These are phyloP conservation scores for Turritopsis dohrnii DNA, from an alignment of 30 jellyfish, hydroid and myxozoan genomes.

Conservation along the genomic window DNA sequence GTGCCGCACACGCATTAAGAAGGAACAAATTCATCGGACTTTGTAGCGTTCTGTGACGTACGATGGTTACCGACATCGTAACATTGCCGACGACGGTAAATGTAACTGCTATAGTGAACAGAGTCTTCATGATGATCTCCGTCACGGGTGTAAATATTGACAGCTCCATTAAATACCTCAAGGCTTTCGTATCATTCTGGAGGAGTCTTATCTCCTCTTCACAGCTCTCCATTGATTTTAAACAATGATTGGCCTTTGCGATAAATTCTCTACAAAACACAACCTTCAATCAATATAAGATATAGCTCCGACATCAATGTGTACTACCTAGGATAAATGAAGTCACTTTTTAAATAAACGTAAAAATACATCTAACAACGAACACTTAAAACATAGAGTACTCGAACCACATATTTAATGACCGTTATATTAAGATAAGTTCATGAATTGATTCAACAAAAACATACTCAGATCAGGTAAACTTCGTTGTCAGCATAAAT, in stretches of 20 bases:
- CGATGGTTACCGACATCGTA: constrained; percentile 52
- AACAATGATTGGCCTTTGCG: background rate
- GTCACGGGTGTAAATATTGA: background rate
- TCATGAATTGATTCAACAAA: too few species aligned
- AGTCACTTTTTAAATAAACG: too few species aligned
- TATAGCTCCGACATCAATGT: too few species aligned
- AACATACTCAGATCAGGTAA: background rate
- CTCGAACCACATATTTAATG: too few species aligned
- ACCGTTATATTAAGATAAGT: too few species aligned
- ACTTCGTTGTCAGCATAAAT: background rate
- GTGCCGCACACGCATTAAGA: constrained; percentile 56
- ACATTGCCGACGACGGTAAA: constrained; percentile 20
- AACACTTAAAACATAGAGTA: too few species aligned
- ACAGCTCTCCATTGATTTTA: background rate
- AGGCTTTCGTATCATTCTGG: background rate
- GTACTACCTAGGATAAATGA: too few species aligned
- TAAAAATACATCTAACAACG: too few species aligned
- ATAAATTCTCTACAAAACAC: background rate
- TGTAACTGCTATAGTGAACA: background rate
- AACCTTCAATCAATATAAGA: background rate
- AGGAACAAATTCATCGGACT: constrained; percentile 79
- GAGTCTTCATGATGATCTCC: background rate
- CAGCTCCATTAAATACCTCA: background rate
- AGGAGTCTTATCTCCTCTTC: background rate
- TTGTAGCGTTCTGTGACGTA: constrained; percentile 39